Evolutionary conservation across 2,113 vertebrate species (phyloP), one percentile per base, ranked within the genome.

Genomic region (Phaethon lepturus): DNA sequence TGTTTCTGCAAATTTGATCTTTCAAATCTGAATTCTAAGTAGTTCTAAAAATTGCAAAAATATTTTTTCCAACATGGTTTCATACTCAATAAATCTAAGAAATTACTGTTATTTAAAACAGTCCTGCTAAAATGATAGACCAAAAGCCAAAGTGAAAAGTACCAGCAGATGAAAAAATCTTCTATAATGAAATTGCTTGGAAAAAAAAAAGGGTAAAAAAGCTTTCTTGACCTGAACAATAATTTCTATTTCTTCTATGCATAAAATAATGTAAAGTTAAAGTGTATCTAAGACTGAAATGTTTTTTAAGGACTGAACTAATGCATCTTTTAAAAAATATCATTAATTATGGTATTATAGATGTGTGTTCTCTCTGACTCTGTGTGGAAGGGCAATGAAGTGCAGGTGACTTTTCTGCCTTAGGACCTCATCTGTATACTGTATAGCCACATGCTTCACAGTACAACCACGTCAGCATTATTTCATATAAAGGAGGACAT

Each of bases 141-240:
- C 11, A 77, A 81, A 75, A 69, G 2, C 17, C 13, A 68, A 77
- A 55, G 26, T 13, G 6, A 69, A 44, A 5, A n/a, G 11, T 31
- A 9, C 0, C 7, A 66, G 10, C 1, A 35, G 7, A 45, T 58
- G 6, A 77, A 86, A 76, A 28, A 4, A 6, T 0, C 9, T 53
- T 42, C 7, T 80, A 20, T 11, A 74, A 71, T 17, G 5, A 58
- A 62, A 64, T 47, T 52, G 2, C 4, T 80, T 84, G 20, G 38
- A 38, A 38, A 45, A 45, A 66, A 59, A 64, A 56, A 52, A 2
- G 1, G 47, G 7, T 38, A 55, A 52, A 87, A 74, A 80, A 81
- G 7, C 4, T 45, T 62, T 82, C 3, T 52, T 53, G 11, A 71
- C 15, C 38, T 44, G 20, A 85, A 52, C 45, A 87, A 2, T 25